Conservation (phyloP, 1,140 invertebrate species). For the Drosophila seguyi region DNA sequence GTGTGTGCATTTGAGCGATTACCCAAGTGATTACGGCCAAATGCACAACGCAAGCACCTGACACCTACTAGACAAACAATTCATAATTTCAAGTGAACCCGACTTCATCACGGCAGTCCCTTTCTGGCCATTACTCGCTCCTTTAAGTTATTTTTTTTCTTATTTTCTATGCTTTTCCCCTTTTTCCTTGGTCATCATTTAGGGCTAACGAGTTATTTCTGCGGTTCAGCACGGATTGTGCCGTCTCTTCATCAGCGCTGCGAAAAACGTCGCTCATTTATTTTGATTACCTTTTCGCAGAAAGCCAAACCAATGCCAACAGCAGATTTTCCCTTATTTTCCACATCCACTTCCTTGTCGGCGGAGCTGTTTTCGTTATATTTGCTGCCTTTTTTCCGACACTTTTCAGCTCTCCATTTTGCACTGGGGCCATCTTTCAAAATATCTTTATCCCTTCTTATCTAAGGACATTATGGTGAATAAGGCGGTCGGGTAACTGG, state of each 20-base stretch:
- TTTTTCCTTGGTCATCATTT: conserved; percentile 40
- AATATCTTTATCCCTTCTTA: conserved; percentile 27
- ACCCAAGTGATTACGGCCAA: conserved; percentile 56
- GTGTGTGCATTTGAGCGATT: conserved; percentile 58
- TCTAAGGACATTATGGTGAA: conserved; percentile 10
- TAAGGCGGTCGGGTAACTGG: neutral
- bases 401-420: conserved; percentile 15
- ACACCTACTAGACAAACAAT: conserved; percentile 61
- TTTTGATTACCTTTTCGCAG: conserved; percentile 78
- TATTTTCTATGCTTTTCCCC: neutral
- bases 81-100: conserved; percentile 56
- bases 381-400: conserved; percentile 16
- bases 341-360: conserved; percentile 29
- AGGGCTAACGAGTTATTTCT: conserved; percentile 73
- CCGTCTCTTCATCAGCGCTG: conserved; percentile 56
- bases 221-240: conserved; percentile 31
- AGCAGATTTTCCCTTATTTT: conserved; percentile 44
- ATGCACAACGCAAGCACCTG: conserved; percentile 54
- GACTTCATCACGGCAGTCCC: conserved; percentile 26
- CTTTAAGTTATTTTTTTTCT: neutral
- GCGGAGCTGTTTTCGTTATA: conserved; percentile 9
- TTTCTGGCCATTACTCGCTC: conserved; percentile 15
- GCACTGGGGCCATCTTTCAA: conserved; percentile 38
- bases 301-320: conserved; percentile 51
- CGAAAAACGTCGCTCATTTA: conserved; percentile 79